A percentile compares a stretch with the other conserved stretches of the same genome.
phyloP scores from a whole-genome alignment of 2,888 invertebrate species.

The Lasioglossum figueresi region DNA sequence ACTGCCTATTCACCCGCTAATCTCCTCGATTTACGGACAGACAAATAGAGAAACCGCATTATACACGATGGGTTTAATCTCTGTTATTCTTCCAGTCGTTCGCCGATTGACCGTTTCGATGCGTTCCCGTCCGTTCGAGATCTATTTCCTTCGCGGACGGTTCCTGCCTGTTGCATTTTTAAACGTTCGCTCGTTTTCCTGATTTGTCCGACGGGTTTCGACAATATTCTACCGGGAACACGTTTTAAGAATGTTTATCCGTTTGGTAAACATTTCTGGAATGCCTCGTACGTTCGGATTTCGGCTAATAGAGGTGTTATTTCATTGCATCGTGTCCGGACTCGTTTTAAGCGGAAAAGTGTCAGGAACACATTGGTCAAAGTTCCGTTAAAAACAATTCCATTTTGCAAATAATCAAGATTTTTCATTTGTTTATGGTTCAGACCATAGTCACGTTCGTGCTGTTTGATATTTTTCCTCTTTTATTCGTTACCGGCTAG shows the following conservation, averaged over 20 bases:
- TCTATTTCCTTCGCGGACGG: neutral
- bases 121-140: neutral
- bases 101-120: slow-evolving; percentile 1
- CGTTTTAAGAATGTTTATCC: too few species aligned
- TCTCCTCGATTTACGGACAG: slow-evolving; percentile 19
- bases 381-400: too few species aligned
- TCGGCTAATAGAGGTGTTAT: neutral
- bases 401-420: neutral
- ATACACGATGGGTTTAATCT: slow-evolving; percentile 19
- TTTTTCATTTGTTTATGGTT: neutral
- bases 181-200: neutral
- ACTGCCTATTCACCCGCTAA: slow-evolving; percentile 25
- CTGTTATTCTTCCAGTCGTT: neutral
- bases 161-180: neutral
- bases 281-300: neutral
- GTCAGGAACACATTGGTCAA: too few species aligned
- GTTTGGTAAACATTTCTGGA: neutral
- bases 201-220: neutral
- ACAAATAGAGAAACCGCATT: neutral
- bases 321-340: neutral
- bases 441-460: neutral
- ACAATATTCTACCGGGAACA: neutral
- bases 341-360: too few species aligned
- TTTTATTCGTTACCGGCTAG: neutral
- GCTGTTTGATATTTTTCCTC: neutral